These are phyloP conservation scores for Caenorhabditis panamensis DNA, from an alignment of 2,888 invertebrate genomes.

Conservation along the genomic window DNA sequence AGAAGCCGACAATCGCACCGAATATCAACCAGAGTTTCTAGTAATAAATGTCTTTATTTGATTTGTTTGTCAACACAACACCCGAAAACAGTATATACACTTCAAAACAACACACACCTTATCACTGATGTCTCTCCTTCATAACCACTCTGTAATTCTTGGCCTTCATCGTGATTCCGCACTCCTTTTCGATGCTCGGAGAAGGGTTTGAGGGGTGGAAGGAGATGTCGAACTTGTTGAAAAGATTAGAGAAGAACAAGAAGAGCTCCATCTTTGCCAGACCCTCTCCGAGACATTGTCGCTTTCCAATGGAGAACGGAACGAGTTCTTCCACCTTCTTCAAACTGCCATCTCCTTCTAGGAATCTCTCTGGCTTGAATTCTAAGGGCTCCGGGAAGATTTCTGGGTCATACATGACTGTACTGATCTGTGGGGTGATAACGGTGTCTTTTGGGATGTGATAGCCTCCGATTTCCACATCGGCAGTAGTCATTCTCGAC, in stretches of 20 bases:
- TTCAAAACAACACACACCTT: neutral
- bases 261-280: conserved; percentile 65
- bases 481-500: conserved; percentile 33
- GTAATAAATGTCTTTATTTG: neutral
- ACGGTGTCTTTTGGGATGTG: conserved; percentile 52
- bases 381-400: conserved; percentile 61
- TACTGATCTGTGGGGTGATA: conserved; percentile 64
- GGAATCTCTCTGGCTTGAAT: conserved; percentile 35
- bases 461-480: conserved; percentile 49
- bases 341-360: conserved; percentile 38
- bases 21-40: too few relatives aligned
- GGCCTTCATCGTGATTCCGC: conserved; percentile 57
- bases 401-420: conserved; percentile 61
- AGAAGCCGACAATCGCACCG: neutral
- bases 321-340: conserved; percentile 60
- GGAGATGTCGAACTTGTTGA: conserved; percentile 59
- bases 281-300: conserved; percentile 69
- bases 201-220: conserved; percentile 28
- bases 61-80: too few relatives aligned
- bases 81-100: neutral
- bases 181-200: conserved; percentile 45
- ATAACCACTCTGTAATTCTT: conserved; percentile 39
- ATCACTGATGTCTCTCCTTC: conserved; percentile 28
- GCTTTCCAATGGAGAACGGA: conserved; percentile 69
- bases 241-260: conserved; percentile 64